phyloP scores from a whole-genome alignment of 2,797 vertebrate genomes.

The Malurus leucopterus region DNA sequence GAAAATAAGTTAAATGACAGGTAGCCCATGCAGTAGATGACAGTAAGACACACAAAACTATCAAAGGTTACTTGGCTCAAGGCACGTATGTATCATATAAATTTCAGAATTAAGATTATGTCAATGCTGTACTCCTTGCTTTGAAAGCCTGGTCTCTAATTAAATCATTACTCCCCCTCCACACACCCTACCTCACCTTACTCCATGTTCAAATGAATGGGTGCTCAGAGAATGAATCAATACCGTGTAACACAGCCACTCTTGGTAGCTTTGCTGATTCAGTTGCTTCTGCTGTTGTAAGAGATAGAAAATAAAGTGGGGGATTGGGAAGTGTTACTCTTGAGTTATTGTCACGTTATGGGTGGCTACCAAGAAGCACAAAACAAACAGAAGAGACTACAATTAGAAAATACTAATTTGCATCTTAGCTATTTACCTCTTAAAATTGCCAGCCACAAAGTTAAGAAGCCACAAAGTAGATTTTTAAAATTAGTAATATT shows the following conservation, averaged over 20 bases:
- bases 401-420: not conserved
- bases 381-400: not conserved
- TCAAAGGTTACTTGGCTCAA: not conserved
- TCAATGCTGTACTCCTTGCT: not conserved
- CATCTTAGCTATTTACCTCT: not conserved
- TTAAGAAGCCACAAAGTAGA: not conserved
- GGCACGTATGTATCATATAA: not conserved
- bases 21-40: not conserved
- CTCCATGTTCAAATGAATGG: not conserved
- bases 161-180: not conserved
- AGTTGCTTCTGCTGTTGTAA: not conserved
- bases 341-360: not conserved
- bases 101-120: not conserved
- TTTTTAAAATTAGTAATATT: not conserved
- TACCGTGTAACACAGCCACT: not conserved
- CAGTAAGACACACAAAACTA: not conserved
- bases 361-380: not conserved
- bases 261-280: not conserved
- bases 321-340: not conserved
- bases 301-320: not conserved
- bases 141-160: not conserved
- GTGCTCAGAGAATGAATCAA: constrained; percentile 26
- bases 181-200: not conserved
- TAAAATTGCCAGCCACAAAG: not conserved
- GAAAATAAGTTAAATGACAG: not conserved